Base-by-base conservation (phyloP, 2,888 invertebrate species). In the Lacanobia oleracea region DNA sequence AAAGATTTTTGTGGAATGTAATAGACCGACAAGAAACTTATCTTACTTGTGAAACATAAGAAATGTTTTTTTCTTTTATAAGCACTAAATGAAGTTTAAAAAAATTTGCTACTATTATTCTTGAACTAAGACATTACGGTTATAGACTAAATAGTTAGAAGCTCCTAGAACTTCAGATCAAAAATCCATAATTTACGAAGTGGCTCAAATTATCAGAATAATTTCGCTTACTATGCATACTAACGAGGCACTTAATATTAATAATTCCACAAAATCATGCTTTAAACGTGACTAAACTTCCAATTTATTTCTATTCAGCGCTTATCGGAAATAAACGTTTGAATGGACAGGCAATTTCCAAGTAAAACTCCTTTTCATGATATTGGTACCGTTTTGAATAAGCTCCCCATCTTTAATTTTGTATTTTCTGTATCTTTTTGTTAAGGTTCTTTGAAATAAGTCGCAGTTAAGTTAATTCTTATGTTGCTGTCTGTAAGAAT, bases 261-360 rank as follows among this genome's bases (percentile, higher is more conserved):
- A 67, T 80, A 56, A 67, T 67, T 64, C 57, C 18, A 56, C 57
- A 12, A 61, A 70, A 63, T 81, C 21, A 62, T 65, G 53, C 40
- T 77, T 33, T 45, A 37, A 65, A 77, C 77, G 77, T 77, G 74
- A 73, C 57, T 56, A 51, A 57, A 77, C 16, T 81, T 60, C 45
- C 48, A 68, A 79, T 77, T 72, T 61, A 69, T 61, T 68, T 51
- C 54, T 75, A 53, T 70, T 56, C 37, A 66, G 12, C 14, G 21
- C 21, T 66, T 68, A 72, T 66, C 57, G 64, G 67, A 59, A 68
- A 64, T 67, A 75, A 60, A 43, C 79, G 68, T 51, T 75, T 60
- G 21, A 80, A 76, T 72, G 40, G 81, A 59, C 57, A 27, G 57
- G 65, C 50, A 62, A 76, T 72, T 79, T 67, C 27, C 9, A 56